phyloP scores from a whole-genome alignment of 2,888 invertebrate genomes.

The Ectemnius cavifrons region DNA sequence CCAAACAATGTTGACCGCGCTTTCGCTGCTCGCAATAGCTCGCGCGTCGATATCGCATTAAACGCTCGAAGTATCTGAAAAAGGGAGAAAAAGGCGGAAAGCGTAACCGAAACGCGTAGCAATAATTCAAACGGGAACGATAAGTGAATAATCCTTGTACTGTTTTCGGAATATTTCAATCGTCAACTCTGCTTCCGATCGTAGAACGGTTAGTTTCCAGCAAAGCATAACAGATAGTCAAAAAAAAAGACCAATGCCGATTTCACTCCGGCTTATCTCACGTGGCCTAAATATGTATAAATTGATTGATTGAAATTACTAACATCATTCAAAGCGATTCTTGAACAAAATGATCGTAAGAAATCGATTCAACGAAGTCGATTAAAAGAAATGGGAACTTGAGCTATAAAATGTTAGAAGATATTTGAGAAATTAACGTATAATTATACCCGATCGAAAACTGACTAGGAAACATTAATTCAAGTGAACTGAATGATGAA shows the following conservation, averaged over 20 bases:
- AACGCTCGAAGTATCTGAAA: not conserved
- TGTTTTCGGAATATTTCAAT: not conserved
- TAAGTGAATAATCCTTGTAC: slow-evolving; percentile 5
- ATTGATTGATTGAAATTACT: too few relatives aligned
- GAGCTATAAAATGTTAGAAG: too few relatives aligned
- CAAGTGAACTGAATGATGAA: too few relatives aligned
- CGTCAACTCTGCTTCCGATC: not conserved
- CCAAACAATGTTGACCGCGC: not conserved
- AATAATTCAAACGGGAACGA: not conserved
- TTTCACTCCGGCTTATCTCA: not conserved
- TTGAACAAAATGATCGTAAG: too few relatives aligned
- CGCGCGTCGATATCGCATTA: not conserved
- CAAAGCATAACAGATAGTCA: slow-evolving; percentile 1
- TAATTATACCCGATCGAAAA: too few relatives aligned
- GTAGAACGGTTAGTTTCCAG: not conserved
- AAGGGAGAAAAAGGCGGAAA: not conserved
- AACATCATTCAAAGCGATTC: too few relatives aligned
- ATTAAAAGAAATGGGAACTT: too few relatives aligned
- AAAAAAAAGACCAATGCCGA: not conserved
- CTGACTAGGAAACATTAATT: too few relatives aligned
- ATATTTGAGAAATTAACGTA: too few relatives aligned
- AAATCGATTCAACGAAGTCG: too few relatives aligned
- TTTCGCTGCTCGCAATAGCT: not conserved
- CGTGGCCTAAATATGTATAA: not conserved
- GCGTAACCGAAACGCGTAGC: too few relatives aligned